A percentile compares a stretch with the other conserved stretches of the same genome.
Evolutionary conservation across 1,140 invertebrate species (phyloP).

Genomic region (Harpegnathos saltator): DNA sequence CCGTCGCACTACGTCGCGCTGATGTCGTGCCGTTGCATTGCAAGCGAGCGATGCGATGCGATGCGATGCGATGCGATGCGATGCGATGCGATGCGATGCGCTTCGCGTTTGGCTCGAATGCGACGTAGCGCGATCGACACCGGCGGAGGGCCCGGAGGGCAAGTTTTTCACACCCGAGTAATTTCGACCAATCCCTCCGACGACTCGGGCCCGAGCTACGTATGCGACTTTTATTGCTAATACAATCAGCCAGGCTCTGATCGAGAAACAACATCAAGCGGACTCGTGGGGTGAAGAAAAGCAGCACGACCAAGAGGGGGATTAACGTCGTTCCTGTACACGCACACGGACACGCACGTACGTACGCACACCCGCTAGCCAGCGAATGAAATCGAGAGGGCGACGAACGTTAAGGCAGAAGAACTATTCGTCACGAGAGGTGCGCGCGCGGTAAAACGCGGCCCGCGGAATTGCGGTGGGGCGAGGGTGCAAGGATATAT

Average conservation of each 20-base stretch:
- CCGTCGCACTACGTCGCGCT: too few relatives aligned
- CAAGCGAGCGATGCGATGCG: constrained; percentile 23
- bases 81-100: neutral
- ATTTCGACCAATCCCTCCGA: constrained; percentile 53
- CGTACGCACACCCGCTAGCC: too few relatives aligned
- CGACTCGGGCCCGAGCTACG: constrained; percentile 18
- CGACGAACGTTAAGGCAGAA: constrained; percentile 28
- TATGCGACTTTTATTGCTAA: constrained; percentile 74
- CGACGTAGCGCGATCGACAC: constrained; percentile 21
- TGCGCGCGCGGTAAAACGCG: constrained; percentile 56
- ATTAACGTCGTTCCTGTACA: constrained; percentile 16
- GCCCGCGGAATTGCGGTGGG: constrained; percentile 31
- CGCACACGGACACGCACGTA: neutral
- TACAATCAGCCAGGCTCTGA: constrained; percentile 63
- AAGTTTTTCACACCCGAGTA: constrained; percentile 73
- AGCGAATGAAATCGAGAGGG: constrained; percentile 63
- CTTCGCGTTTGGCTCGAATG: neutral
- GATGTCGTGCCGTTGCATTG: too few relatives aligned
- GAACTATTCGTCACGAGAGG: constrained; percentile 66
- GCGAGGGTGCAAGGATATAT: constrained; percentile 37
- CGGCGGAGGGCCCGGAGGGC: constrained; percentile 33
- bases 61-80: too few relatives aligned
- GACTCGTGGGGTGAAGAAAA: constrained; percentile 31
- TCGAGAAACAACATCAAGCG: constrained; percentile 42
- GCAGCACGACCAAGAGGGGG: neutral